phyloP scores from a whole-genome alignment of 1,140 invertebrate species.

The Scaptomyza graminum region DNA sequence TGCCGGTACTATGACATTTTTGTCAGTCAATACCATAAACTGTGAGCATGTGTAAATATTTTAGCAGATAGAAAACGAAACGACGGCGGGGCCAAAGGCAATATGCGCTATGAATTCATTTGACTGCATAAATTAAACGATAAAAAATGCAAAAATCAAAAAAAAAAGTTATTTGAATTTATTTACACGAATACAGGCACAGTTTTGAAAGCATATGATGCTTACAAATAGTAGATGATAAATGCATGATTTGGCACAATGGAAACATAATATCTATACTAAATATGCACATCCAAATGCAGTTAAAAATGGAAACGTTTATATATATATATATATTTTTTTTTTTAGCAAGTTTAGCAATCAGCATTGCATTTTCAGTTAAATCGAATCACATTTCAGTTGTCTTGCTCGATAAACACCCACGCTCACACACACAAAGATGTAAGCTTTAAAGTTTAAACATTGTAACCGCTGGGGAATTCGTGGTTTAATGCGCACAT shows the following conservation, averaged over 20 bases:
- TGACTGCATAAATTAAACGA: constrained; percentile 40
- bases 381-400: not conserved
- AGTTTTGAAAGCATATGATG: no score
- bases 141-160: constrained; percentile 19
- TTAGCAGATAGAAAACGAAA: not conserved
- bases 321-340: not conserved
- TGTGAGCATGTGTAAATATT: constrained; percentile 44
- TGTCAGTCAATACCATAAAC: constrained; percentile 38
- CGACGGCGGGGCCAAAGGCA: not conserved
- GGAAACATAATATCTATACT: not conserved
- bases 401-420: not conserved
- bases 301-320: constrained; percentile 3
- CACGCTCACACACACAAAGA: not conserved
- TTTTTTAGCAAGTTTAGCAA: constrained; percentile 3
- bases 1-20: constrained; percentile 18
- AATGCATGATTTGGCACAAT: no score
- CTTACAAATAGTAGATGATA: no score
- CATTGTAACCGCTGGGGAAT: constrained; percentile 50
- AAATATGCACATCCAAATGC: not conserved
- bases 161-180: not conserved
- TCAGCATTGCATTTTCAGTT: constrained; percentile 2
- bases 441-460: not conserved
- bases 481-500: constrained; percentile 74
- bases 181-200: no score
- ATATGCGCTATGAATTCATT: constrained; percentile 44